Evolutionary conservation across 2,797 vertebrate species (phyloP).

Genomic region (Enteromius fasciolatus): DNA sequence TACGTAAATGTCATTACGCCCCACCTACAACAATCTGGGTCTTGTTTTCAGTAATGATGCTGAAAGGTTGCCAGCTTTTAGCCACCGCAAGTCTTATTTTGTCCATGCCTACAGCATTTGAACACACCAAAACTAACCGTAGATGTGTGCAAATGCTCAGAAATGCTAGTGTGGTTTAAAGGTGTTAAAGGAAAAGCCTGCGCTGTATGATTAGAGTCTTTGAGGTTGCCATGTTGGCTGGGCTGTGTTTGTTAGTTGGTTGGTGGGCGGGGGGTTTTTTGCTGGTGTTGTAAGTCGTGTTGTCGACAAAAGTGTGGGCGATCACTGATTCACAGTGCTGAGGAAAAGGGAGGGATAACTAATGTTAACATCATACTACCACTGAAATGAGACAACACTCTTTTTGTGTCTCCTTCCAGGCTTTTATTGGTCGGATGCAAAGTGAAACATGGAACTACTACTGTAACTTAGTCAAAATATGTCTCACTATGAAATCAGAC

Average conservation of each 20-base stretch:
- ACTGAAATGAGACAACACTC: conserved; percentile 21
- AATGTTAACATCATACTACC: conserved; percentile 13
- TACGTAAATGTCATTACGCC: neutral
- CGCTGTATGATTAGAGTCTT: conserved; percentile 1
- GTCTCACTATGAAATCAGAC: neutral
- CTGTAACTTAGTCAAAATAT: conserved; percentile 4
- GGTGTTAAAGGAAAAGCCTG: conserved; percentile 15
- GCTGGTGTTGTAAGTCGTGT: conserved; percentile 2
- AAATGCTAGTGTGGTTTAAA: neutral
- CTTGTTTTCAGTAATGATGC: neutral
- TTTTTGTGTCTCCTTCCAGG: neutral
- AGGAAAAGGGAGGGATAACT: conserved; percentile 32
- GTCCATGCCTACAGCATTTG: neutral
- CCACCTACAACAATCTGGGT: conserved; percentile 3
- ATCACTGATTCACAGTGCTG: conserved; percentile 38
- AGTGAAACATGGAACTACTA: neutral
- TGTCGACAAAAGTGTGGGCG: conserved; percentile 21
- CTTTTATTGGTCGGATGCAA: conserved; percentile 6
- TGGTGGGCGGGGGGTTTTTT: conserved; percentile 36
- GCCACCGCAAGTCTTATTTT: neutral
- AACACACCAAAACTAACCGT: neutral
- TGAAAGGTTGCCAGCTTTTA: neutral
- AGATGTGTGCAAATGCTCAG: neutral
- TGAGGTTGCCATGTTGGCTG: conserved; percentile 28
- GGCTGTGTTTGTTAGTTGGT: conserved; percentile 36